Evolutionary conservation across 2,797 vertebrate genomes (phyloP), one percentile per base, ranked within the genome.

Genomic region (Bucorvus abyssinicus): DNA sequence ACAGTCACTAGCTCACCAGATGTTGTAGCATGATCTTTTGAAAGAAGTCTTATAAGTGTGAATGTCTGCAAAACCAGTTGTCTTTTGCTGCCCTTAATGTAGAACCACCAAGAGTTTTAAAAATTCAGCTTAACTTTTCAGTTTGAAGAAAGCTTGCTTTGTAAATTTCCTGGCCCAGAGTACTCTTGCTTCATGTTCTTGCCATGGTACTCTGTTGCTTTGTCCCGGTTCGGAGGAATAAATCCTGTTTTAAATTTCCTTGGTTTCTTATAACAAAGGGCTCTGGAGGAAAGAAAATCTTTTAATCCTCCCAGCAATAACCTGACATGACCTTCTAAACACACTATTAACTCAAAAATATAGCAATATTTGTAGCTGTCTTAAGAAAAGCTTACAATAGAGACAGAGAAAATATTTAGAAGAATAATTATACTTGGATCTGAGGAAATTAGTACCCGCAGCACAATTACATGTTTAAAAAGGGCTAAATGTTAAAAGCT

Each of bases 241-340:
- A 98, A 98, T 98, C 97, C 97, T 98, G 97, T 97, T 98, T 98
- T 97, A 98, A 82, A 90, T 97, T 96, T 96, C 95, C 95, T 97
- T 95, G 94, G 97, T 97, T 97, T 97, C 96, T 98, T 97, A 94
- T 93, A 97, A 97, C 95, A 98, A 87, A 95, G 90, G 94, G 82
- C 96, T 97, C 94, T 96, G 76, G 95, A 95, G 96, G 95, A 97
- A 97, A 96, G 94, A 95, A 97, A 91, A 97, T 97, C 96, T 96
- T 97, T 96, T 97, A 96, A 97, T 97, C 97, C 97, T 97, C 92
- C 96, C 95, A 93, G 93, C 89, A 93, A 95, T 97, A 91, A 97
- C 98, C 98, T 98, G 86, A 92, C 76, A 88, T 95, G 97, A 98
- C 98, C 98, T 97, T 95, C 77, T 95, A 90, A 95, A 95, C 50